Evolutionary conservation across 2,888 invertebrate species (phyloP).

Genomic region (Drosophila picticornis): DNA sequence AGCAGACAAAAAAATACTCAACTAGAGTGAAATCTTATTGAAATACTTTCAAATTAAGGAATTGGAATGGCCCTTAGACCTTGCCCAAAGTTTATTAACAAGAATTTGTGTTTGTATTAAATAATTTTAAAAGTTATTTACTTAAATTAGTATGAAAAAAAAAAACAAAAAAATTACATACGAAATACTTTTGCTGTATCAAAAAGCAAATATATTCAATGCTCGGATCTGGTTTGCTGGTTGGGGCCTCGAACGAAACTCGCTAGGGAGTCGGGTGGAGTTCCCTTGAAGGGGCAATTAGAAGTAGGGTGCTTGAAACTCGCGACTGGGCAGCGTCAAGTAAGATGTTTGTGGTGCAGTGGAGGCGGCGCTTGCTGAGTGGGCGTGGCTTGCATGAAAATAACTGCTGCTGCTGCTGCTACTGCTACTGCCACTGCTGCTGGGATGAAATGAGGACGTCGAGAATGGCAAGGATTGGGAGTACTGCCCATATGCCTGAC

Average conservation of each 20-base stretch:
- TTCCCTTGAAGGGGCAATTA: conserved; percentile 6
- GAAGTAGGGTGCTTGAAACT: conserved; percentile 66
- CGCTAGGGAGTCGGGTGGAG: conserved; percentile 9
- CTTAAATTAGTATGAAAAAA: conserved; percentile 3
- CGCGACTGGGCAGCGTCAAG: conserved; percentile 49
- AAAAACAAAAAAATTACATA: conserved; percentile 18
- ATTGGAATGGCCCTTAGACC: not conserved
- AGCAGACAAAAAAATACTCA: not conserved
- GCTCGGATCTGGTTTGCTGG: not conserved
- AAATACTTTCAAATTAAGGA: not conserved
- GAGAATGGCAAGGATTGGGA: not conserved
- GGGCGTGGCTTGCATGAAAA: conserved; percentile 6
- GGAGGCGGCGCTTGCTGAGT: not conserved
- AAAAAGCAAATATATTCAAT: conserved; percentile 34
- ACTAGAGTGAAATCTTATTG: not conserved
- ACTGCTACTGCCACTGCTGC: not conserved
- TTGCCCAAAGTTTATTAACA: not conserved
- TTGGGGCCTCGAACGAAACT: conserved; percentile 10
- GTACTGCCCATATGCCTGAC: conserved; percentile 8
- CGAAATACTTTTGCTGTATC: conserved; percentile 20
- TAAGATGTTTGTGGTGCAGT: not conserved
- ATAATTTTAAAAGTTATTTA: not conserved
- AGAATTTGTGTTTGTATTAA: not conserved
- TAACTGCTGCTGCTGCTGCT: not conserved
- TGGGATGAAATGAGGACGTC: not conserved